These are phyloP conservation scores for Phrixothrix hirtus DNA, from an alignment of 2,888 invertebrate genomes.

Conservation along the genomic window DNA sequence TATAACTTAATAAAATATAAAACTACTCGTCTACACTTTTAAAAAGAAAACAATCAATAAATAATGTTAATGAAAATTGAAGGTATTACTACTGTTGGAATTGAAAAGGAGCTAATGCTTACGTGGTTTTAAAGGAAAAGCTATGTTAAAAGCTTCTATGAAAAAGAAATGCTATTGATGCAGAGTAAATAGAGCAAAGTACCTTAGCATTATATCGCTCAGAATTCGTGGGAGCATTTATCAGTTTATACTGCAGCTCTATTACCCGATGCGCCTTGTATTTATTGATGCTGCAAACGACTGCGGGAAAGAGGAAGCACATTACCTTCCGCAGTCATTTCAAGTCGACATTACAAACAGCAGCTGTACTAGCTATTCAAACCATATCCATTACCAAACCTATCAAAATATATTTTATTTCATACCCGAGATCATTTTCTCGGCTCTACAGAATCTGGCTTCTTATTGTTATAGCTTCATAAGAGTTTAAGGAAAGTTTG, in stretches of 20 bases:
- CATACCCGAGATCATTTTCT: conserved; percentile 22
- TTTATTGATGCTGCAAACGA: conserved; percentile 31
- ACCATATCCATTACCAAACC: conserved; percentile 32
- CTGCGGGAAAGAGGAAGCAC: conserved; percentile 28
- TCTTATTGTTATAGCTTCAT: conserved; percentile 29
- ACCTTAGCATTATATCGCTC: conserved; percentile 9
- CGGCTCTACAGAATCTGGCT: conserved; percentile 19
- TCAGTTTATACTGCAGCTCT: conserved; percentile 31
- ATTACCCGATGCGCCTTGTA: conserved; percentile 31
- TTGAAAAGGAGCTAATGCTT: too few species aligned
- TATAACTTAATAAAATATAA: too few species aligned
- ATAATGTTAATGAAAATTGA: too few species aligned
- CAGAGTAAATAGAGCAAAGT: conserved; percentile 9
- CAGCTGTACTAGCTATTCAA: conserved; percentile 32
- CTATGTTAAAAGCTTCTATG: conserved; percentile 4
- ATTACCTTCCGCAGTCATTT: conserved; percentile 29
- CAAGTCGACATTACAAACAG: conserved; percentile 28
- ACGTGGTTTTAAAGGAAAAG: too few species aligned
- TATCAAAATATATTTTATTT: conserved; percentile 29
- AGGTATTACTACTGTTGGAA: too few species aligned
- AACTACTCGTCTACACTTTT: too few species aligned
- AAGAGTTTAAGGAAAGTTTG: conserved; percentile 8
- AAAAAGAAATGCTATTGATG: conserved; percentile 8
- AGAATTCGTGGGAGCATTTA: conserved; percentile 15
- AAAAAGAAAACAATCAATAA: too few species aligned